Evolutionary conservation across 2,113 vertebrate species (phyloP).

Genomic region (Forbesichthys papilliferus): DNA sequence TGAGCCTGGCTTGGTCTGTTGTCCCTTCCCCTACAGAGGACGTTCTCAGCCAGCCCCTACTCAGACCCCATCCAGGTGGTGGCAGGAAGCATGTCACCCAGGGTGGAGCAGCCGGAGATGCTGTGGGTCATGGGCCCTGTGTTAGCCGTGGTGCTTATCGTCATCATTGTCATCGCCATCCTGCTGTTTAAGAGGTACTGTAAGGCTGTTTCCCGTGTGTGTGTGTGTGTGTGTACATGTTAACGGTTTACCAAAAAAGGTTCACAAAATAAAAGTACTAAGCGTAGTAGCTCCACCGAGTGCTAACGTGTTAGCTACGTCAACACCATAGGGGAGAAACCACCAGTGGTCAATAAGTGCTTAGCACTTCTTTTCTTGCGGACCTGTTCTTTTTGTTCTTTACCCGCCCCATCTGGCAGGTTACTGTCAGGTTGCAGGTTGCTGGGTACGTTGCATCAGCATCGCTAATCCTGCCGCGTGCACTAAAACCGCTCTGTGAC

Average conservation of each 20-base stretch:
- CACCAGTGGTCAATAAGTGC: no score
- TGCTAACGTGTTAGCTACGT: conserved; percentile 5
- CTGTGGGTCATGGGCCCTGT: conserved; percentile 98
- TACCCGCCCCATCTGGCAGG: no score
- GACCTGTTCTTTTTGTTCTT: no score
- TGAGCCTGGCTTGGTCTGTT: no score
- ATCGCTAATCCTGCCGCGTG: conserved; percentile 45
- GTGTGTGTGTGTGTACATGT: conserved; percentile 16
- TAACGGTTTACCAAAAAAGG: no score
- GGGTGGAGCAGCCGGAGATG: conserved; percentile 92
- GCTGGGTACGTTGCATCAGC: conserved; percentile 64
- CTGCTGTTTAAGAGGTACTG: conserved; percentile 97
- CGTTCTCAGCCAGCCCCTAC: conserved; percentile 93
- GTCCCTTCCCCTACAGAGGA: conserved; percentile 78
- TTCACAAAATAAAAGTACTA: no score
- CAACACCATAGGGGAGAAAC: no score
- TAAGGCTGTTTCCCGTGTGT: neutral
- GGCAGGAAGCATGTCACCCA: conserved; percentile 64
- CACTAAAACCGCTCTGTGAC: conserved; percentile 33
- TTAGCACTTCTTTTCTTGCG: no score
- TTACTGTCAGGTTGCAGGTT: conserved; percentile 1
- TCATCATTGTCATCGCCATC: conserved; percentile 97
- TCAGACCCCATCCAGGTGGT: conserved; percentile 87
- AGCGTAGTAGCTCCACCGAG: neutral
- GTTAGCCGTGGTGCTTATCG: conserved; percentile 93